These are phyloP conservation scores for Odontomachus brunneus DNA, from an alignment of 1,140 invertebrate genomes.

Conservation along the genomic window DNA sequence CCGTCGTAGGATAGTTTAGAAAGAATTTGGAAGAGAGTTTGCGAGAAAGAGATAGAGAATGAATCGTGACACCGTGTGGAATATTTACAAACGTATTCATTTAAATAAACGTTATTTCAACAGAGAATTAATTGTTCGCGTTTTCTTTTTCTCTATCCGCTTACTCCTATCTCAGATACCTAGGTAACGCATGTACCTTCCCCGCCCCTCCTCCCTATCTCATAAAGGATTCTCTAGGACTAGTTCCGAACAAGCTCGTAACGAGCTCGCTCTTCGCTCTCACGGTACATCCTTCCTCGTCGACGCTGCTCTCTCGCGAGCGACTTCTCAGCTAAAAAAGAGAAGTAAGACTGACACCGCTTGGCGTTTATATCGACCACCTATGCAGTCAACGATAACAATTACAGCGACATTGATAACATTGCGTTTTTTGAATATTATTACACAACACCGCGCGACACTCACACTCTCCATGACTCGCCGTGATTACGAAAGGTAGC, in stretches of 20 bases:
- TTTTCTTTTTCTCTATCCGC: neutral
- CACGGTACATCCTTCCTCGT: neutral
- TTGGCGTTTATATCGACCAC: conserved; percentile 9
- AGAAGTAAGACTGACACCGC: too few relatives aligned
- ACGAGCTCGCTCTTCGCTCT: conserved; percentile 33
- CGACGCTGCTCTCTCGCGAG: conserved; percentile 10
- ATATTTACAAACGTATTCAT: conserved; percentile 83
- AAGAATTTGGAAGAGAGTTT: conserved; percentile 33
- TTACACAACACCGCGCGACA: conserved; percentile 51
- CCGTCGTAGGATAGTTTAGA: neutral
- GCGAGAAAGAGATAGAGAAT: conserved; percentile 1
- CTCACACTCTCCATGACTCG: neutral
- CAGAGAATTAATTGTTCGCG: conserved; percentile 61
- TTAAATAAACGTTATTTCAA: conserved; percentile 82
- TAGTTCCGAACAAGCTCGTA: conserved; percentile 68
- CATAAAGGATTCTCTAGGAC: conserved; percentile 69
- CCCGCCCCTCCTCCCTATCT: conserved; percentile 9
- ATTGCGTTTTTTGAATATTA: conserved; percentile 32
- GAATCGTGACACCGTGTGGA: conserved; percentile 22
- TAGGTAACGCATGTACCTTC: conserved; percentile 54
- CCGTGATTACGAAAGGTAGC: conserved; percentile 32
- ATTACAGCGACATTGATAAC: conserved; percentile 47
- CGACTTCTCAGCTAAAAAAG: neutral
- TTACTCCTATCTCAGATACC: conserved; percentile 48
- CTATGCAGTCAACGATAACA: conserved; percentile 45